phyloP scores from a whole-genome alignment of 2,797 vertebrate genomes.

The Salmo trutta region DNA sequence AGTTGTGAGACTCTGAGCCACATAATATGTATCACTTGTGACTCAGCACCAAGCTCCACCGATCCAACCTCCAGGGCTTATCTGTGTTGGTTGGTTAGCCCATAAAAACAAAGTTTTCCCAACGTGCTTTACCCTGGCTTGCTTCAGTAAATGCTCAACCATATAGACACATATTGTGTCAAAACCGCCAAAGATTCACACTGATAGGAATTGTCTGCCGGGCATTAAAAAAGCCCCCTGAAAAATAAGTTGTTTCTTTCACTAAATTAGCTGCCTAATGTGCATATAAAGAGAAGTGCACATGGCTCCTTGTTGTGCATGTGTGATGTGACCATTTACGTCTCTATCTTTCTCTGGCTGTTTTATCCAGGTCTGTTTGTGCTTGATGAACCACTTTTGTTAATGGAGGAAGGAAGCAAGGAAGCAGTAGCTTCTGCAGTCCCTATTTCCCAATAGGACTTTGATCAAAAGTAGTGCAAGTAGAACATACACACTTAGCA shows the following conservation, averaged over 20 bases:
- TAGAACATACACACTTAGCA: too few relatives aligned
- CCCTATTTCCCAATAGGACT: neutral
- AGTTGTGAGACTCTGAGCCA: neutral
- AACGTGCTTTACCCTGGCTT: neutral
- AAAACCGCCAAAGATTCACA: neutral
- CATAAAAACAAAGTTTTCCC: neutral
- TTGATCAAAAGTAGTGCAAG: neutral
- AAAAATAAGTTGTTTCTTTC: neutral
- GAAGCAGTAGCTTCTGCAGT: neutral
- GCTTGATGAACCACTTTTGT: neutral
- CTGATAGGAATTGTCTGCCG: neutral
- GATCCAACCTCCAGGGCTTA: neutral
- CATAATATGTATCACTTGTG: conserved; percentile 1
- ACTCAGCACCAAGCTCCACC: conserved; percentile 3
- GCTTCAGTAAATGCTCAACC: neutral
- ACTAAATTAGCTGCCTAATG: conserved; percentile 11
- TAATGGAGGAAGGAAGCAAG: neutral
- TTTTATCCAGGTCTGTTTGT: neutral
- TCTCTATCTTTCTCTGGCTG: neutral
- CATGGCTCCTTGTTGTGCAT: neutral
- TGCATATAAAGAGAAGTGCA: conserved; percentile 11
- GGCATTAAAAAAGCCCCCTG: neutral
- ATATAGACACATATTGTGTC: neutral
- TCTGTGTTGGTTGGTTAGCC: neutral
- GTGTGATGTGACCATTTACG: neutral